These are phyloP conservation scores for Halictus ligatus DNA, from an alignment of 2,888 invertebrate genomes.

Conservation along the genomic window DNA sequence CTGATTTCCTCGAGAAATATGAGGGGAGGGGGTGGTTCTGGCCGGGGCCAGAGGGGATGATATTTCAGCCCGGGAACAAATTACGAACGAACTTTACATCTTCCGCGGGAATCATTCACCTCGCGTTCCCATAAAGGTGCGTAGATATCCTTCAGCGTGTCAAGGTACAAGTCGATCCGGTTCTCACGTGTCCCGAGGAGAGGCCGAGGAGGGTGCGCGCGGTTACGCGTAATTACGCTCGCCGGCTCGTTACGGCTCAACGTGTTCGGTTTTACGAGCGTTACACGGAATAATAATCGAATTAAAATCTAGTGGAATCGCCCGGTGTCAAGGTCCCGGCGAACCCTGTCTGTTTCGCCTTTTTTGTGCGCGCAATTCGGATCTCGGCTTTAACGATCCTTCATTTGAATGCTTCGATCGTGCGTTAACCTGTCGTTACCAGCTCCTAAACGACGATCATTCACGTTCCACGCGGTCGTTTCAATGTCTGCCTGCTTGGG, in stretches of 20 bases:
- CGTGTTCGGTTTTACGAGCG: slow-evolving; percentile 68
- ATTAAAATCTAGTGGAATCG: slow-evolving; percentile 49
- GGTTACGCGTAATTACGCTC: slow-evolving; percentile 68
- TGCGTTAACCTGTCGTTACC: background rate
- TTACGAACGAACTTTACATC: background rate
- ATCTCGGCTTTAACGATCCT: slow-evolving; percentile 18
- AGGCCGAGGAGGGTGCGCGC: slow-evolving; percentile 35
- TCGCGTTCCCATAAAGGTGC: slow-evolving; percentile 5
- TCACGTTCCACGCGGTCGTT: background rate
- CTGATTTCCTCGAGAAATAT: background rate
- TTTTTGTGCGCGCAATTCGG: slow-evolving; percentile 17
- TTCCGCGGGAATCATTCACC: background rate
- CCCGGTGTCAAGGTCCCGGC: slow-evolving; percentile 14
- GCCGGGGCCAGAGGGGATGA: background rate
- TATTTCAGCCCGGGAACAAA: slow-evolving; percentile 1
- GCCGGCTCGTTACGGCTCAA: slow-evolving; percentile 71
- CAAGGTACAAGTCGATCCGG: slow-evolving; percentile 41
- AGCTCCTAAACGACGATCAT: background rate
- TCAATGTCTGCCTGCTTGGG: background rate
- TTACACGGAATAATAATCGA: slow-evolving; percentile 68
- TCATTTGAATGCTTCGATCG: background rate
- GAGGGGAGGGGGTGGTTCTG: background rate
- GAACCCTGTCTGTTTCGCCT: background rate
- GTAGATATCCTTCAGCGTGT: slow-evolving; percentile 27
- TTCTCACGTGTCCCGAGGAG: slow-evolving; percentile 57